Percentiles rank a stretch among this genome's conserved stretches.
These are phyloP conservation scores for Leptopilina drosophilae DNA, from an alignment of 2,888 invertebrate species.

Conservation along the genomic window DNA sequence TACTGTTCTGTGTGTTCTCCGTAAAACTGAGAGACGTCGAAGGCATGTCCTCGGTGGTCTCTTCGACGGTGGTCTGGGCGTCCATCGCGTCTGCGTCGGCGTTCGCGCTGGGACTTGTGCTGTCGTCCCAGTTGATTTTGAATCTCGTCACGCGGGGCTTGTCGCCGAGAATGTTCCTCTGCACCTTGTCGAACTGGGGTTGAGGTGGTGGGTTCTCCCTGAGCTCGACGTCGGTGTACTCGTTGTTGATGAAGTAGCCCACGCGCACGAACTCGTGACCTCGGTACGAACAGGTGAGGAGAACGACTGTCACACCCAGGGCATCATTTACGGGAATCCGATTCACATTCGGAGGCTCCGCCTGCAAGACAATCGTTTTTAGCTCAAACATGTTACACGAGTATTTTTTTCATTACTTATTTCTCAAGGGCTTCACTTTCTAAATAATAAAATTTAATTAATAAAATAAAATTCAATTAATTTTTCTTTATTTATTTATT, in stretches of 20 bases:
- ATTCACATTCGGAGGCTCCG: conserved; percentile 95
- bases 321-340: conserved; percentile 98
- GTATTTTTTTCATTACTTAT: background rate
- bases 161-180: conserved; percentile 78
- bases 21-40: conserved; percentile 71
- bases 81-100: conserved; percentile 70
- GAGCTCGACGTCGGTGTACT: conserved; percentile 94
- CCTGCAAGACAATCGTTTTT: conserved; percentile 80
- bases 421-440: too few relatives aligned
- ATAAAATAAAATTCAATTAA: too few relatives aligned
- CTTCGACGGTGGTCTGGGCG: conserved; percentile 68
- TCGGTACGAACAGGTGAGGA: conserved; percentile 95
- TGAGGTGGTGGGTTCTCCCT: conserved; percentile 95
- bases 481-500: too few relatives aligned
- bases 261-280: conserved; percentile 96
- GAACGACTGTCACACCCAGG: conserved; percentile 97
- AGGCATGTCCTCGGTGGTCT: conserved; percentile 69
- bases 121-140: conserved; percentile 97
- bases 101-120: conserved; percentile 69
- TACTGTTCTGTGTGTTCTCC: conserved; percentile 74
- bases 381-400: background rate
- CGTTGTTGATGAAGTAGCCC: conserved; percentile 99
- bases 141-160: conserved; percentile 96
- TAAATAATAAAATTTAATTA: too few relatives aligned
- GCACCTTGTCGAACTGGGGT: conserved; percentile 95